Evolutionary conservation across 2,113 vertebrate species (phyloP).

Genomic region (Beaufortia kweichowensis): DNA sequence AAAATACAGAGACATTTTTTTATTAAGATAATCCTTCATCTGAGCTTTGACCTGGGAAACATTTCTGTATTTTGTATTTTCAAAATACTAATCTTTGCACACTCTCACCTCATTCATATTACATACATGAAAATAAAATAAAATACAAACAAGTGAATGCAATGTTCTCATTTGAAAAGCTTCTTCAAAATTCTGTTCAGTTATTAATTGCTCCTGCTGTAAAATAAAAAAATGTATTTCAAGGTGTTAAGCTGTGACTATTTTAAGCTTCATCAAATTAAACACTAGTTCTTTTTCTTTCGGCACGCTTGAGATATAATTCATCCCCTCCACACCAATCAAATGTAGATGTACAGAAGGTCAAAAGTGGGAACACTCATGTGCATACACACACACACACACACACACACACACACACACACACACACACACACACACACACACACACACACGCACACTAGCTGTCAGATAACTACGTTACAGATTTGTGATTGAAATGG

Average conservation of each 20-base stretch:
- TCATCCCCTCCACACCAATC: slow-evolving; percentile 25
- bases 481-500: slow-evolving; percentile 24
- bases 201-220: neutral
- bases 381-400: neutral
- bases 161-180: too few species aligned
- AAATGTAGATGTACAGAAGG: slow-evolving; percentile 14
- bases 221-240: neutral
- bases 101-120: too few species aligned
- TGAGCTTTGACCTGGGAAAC: too few species aligned
- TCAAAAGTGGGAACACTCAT: neutral
- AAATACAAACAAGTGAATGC: neutral
- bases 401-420: neutral
- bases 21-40: too few species aligned
- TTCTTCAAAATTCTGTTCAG: neutral
- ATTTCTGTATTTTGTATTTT: too few species aligned
- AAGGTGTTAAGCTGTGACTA: neutral
- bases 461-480: slow-evolving; percentile 27
- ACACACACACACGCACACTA: slow-evolving; percentile 12
- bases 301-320: neutral
- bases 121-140: neutral
- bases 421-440: slow-evolving; percentile 5
- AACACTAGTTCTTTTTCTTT: slow-evolving; percentile 4
- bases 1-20: too few species aligned
- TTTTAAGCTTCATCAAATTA: neutral
- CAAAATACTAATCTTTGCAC: too few species aligned